phyloP scores from a whole-genome alignment of 2,113 vertebrate genomes.

The Bombycilla garrulus region DNA sequence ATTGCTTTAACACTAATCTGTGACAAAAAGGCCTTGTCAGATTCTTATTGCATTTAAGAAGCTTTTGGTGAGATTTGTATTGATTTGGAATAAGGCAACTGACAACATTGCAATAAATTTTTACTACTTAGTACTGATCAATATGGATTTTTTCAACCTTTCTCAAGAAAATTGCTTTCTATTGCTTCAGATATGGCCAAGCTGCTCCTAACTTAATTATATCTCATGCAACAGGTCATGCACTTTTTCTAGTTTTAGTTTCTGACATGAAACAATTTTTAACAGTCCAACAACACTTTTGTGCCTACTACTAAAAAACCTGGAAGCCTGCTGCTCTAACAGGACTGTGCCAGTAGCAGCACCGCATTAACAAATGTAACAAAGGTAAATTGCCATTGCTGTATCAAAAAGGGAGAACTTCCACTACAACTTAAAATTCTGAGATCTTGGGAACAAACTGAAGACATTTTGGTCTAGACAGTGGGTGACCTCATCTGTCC shows the following conservation, averaged over 20 bases:
- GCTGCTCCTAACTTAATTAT: slow-evolving; percentile 74
- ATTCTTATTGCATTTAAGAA: slow-evolving; percentile 79
- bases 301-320: neutral
- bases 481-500: neutral
- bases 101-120: slow-evolving; percentile 85
- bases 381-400: neutral
- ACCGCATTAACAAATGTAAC: neutral
- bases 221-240: slow-evolving; percentile 72
- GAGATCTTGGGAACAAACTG: neutral
- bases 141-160: slow-evolving; percentile 85
- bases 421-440: neutral
- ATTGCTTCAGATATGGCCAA: slow-evolving; percentile 70
- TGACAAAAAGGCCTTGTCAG: slow-evolving; percentile 79
- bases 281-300: neutral
- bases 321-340: neutral
- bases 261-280: slow-evolving; percentile 6
- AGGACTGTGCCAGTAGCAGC: neutral
- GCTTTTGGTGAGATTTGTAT: slow-evolving; percentile 83
- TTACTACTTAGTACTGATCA: slow-evolving; percentile 87
- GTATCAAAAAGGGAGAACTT: neutral
- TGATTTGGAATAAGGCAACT: slow-evolving; percentile 78
- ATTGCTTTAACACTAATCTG: slow-evolving; percentile 79
- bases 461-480: neutral
- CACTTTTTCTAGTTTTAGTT: slow-evolving; percentile 37
- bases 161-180: slow-evolving; percentile 81